Evolutionary conservation across 2,888 invertebrate genomes (phyloP).

Genomic region (Thecophora atra): DNA sequence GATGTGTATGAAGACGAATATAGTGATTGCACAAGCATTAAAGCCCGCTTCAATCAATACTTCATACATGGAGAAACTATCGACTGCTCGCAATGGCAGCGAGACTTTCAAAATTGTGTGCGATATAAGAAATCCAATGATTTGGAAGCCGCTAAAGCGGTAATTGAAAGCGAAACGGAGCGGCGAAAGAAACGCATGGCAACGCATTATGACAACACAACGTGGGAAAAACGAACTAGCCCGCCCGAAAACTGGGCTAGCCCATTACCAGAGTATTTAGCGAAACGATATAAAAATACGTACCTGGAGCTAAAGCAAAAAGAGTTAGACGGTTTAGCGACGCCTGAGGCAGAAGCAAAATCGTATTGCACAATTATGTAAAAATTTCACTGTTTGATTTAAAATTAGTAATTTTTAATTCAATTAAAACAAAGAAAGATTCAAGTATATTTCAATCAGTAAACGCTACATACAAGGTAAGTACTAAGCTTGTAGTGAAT

Average conservation of each 20-base stretch:
- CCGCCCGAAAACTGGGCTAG: constrained; percentile 86
- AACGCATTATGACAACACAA: constrained; percentile 77
- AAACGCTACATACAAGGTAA: neutral
- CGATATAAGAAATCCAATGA: constrained; percentile 72
- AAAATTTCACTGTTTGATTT: constrained; percentile 7
- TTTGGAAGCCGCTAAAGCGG: constrained; percentile 71
- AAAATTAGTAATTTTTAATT: neutral
- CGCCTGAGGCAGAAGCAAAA: constrained; percentile 45
- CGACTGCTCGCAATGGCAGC: constrained; percentile 84
- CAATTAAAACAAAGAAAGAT: neutral
- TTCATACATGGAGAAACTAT: constrained; percentile 78
- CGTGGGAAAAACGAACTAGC: constrained; percentile 78
- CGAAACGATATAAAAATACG: constrained; percentile 73
- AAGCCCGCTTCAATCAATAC: constrained; percentile 84
- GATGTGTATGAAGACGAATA: constrained; percentile 84
- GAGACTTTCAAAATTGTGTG: constrained; percentile 79
- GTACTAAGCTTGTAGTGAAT: neutral
- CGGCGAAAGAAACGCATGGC: constrained; percentile 73
- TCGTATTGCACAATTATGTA: constrained; percentile 59
- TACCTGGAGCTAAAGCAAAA: constrained; percentile 74
- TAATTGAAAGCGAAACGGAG: constrained; percentile 77
- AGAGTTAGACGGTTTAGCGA: constrained; percentile 68
- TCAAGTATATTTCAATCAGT: too few relatives aligned
- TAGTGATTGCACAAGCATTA: constrained; percentile 79
- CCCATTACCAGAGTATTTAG: constrained; percentile 81